phyloP scores from a whole-genome alignment of 1,140 invertebrate species.

The Rhagoletis pomonella region DNA sequence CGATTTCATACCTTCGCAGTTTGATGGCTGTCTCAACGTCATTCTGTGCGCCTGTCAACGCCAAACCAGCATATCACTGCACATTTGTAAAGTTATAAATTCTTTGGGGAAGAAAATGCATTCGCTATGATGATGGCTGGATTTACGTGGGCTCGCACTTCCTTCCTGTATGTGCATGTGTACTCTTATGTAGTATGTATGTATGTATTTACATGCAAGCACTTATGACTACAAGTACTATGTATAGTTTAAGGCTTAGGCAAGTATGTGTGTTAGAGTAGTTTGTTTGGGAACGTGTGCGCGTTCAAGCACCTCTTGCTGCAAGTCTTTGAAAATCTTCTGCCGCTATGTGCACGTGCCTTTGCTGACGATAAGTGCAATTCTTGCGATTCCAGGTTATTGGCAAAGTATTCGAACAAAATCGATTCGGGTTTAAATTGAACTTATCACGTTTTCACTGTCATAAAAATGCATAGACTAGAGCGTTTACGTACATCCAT shows the following conservation, averaged over 20 bases:
- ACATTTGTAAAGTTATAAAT: conserved; percentile 9
- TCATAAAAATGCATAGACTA: neutral
- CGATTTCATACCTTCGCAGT: neutral
- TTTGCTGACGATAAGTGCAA: conserved; percentile 24
- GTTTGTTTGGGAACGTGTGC: no score
- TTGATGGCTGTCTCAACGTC: neutral
- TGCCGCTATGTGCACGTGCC: neutral
- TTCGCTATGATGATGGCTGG: neutral
- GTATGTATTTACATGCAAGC: neutral
- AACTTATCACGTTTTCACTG: conserved; percentile 31
- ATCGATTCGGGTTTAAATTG: conserved; percentile 27
- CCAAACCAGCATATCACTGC: conserved; percentile 25
- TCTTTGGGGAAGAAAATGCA: neutral
- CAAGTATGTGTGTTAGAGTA: no score
- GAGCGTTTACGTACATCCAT: neutral
- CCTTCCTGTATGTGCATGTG: neutral
- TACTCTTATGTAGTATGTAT: neutral
- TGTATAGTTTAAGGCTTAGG: no score
- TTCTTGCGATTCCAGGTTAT: conserved; percentile 13
- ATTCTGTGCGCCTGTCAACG: neutral
- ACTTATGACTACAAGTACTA: no score
- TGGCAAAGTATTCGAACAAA: neutral
- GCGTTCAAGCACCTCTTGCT: neutral
- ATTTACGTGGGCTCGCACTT: neutral
- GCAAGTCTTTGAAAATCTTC: neutral